Evolutionary conservation across 1,140 invertebrate species (phyloP), one percentile per base, ranked within the genome.

Genomic region (Bactericera cockerelli): DNA sequence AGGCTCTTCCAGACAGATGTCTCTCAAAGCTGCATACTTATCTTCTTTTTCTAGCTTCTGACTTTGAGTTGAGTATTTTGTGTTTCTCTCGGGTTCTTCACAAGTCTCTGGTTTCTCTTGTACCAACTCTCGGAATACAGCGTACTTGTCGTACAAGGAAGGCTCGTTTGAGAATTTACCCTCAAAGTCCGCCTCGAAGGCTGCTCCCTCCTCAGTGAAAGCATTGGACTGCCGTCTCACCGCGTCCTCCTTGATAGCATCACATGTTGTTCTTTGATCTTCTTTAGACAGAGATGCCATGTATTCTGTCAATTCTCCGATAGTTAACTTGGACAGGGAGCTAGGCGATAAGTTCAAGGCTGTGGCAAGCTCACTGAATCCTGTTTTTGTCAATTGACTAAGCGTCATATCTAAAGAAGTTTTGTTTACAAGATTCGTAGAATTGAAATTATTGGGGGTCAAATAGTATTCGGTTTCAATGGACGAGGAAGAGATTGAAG

Each of bases 51-150:
- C 56, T 1, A 56, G 53, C 10, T 58, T 31, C 8, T 21, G 26
- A 21, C 33, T 13, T 8, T 59, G 56, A 25, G 6, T 24, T 13
- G 13, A 49, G 26, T n/a, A 14, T 11, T 14, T n/a, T 11, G 6
- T 16, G 22, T n/a, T 49, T 49, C 55, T 55, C 28, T 8, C 1
- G 2, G 58, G 39, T 26, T 22, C 8, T 11, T 59, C 58, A n/a
- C 2, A 11, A 6, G 3, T 19, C n/a, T 49, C 22, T 55, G 0
- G 57, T 24, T 14, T 49, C 67, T 87, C 85, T 68, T 83, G 74
- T 19, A 87, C 75, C 57, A 90, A 77, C 74, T 91, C 88, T 61
- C 88, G 74, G 66, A 91, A 90, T 0, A 86, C 88, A 0, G 87
- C 87, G 68, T 91, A 91, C 62, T 86, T 80, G 67, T 90, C 87